Evolutionary conservation across 2,113 vertebrate species (phyloP), one percentile per base, ranked within the genome.

Genomic region (Synchiropus splendidus): DNA sequence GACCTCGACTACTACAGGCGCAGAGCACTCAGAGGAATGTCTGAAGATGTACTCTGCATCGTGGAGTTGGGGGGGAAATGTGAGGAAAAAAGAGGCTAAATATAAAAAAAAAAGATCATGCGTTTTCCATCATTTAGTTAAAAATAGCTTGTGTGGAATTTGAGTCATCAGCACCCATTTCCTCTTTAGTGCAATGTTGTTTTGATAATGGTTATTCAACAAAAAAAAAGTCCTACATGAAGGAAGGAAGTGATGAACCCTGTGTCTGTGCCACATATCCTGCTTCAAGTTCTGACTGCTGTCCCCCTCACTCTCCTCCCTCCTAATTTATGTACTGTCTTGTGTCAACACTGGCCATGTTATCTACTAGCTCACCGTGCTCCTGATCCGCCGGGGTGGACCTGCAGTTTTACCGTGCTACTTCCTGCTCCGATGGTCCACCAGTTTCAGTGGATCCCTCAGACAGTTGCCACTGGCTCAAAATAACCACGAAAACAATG

Each of bases 211-310:
- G 61, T 38, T 47, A 80, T 70, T 73, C 45, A 43, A 62, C 48
- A 48, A 58, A 58, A 57, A 39, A 38, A 38, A 42, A 43, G 30
- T 74, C 64, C 16, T 21, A 45, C 47, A 67, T 45, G 70, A 69
- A 76, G 79, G 81, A 85, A 85, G 81, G 84, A 87, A 83, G 64
- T 77, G 74, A 83, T 80, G 80, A 79, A 72, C 59, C 64, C 54
- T 51, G 65, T 81, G 79, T 82, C 71, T 77, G 62, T 67, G 36
- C 64, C 39, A 52, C 17, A 3, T 15, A 12, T 32, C 45, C 42
- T 31, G 18, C 51, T 42, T 37, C 34, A 37, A 57, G 35, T 41
- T 44, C 58, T 49, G 52, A 64, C 64, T 55, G 57, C 38, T 41
- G 13, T 58, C 49, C 48, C 59, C 17, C 58, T 44, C 48, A 50